Evolutionary conservation across 2,888 invertebrate species (phyloP), one percentile per base, ranked within the genome.

Genomic region (Phragmatobia fuliginosa): DNA sequence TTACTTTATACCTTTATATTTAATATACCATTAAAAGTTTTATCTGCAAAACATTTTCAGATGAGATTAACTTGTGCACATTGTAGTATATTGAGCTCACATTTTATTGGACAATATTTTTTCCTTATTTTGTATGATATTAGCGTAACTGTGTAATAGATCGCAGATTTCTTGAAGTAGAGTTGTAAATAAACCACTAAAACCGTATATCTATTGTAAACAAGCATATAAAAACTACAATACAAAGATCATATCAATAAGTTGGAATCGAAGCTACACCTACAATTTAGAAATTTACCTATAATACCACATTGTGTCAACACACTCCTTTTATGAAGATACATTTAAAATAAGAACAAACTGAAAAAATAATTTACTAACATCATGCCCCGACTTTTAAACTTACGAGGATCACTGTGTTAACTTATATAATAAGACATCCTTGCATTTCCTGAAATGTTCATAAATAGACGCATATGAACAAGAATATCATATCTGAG

Each of bases 391-490:
- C 49, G 31, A 67, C 72, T 61, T n/a, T 62, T 60, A 74, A 69
- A 49, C 64, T 41, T 56, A 32, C 66, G 25, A 28, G 60, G 64
- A 67, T 71, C 65, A 65, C 77, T 79, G 76, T 82, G 81, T 75
- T 66, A 79, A 81, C 77, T 85, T 70, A 76, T 64, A 79, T 78
- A 80, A 81, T 83, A 85, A 83, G 74, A 77, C 67, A 71, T 74
- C 68, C 78, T 74, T 77, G 73, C 75, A 83, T 85, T 83, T 84
- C 84, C 81, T 74, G 77, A 78, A 74, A 74, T 76, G 78, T 79
- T 78, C 78, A 75, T 75, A 81, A 80, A 83, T 72, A 82, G 84
- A 79, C 81, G 82, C 82, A 83, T 83, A 81, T 83, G 79, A 85
- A 78, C 78, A 75, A 77, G 79, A 81, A 78, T 81, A 84, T 82